Conservation (phyloP, 2,113 vertebrate species). For the Aythya baeri region DNA sequence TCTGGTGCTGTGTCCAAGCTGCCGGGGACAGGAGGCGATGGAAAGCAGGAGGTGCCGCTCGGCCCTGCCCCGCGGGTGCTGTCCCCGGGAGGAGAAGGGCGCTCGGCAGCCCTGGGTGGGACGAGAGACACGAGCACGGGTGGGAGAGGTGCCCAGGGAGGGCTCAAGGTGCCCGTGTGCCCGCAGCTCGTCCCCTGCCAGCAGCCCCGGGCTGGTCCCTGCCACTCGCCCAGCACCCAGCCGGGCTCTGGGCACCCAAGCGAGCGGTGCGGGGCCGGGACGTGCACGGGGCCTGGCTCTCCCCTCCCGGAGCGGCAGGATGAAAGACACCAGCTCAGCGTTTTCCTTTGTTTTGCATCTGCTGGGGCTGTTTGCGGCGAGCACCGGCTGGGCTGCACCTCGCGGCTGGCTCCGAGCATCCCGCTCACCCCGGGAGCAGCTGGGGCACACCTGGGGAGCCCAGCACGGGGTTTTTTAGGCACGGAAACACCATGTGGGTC, state of each 20-base stretch:
- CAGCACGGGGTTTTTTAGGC: fast-evolving
- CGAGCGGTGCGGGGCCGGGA: neutral
- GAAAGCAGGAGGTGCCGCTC: neutral
- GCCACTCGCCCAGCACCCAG: fast-evolving
- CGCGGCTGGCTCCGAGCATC: neutral
- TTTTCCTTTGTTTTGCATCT: conserved; percentile 67
- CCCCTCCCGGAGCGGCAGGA: conserved; percentile 2
- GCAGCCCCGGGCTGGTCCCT: neutral
- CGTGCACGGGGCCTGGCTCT: neutral
- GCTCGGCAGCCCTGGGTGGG: neutral
- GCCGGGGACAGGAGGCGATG: neutral
- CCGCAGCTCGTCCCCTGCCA: neutral
- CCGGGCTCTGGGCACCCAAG: neutral
- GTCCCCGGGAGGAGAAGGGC: fast-evolving
- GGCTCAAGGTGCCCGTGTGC: neutral
- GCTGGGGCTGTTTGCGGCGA: conserved; percentile 16
- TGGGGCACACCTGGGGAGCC: neutral
- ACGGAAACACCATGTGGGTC: neutral
- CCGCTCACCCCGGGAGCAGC: fast-evolving
- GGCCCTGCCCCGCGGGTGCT: neutral
- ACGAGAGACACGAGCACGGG: fast-evolving
- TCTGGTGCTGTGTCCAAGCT: neutral
- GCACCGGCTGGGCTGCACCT: conserved; percentile 2
- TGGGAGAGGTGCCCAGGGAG: neutral
- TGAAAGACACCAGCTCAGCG: conserved; percentile 62